Evolutionary conservation across 2,888 invertebrate species (phyloP), one percentile per base, ranked within the genome.

Genomic region (Drosophila setosimentum): DNA sequence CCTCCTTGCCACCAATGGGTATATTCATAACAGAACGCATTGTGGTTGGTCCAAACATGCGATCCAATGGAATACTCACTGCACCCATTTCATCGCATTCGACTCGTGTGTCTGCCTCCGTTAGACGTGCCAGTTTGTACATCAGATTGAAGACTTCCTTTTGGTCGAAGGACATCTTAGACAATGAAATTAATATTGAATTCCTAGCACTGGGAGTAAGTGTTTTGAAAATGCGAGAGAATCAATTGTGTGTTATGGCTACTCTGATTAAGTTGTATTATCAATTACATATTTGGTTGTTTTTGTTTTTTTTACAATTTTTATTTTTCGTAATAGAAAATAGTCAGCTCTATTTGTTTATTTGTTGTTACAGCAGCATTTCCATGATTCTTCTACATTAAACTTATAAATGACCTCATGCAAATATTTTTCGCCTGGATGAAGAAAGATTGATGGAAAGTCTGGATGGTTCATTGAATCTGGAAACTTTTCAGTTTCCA

Each of bases 41-140:
- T 13, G 99, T 99, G 93, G 98, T 98, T 0, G 98, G 97, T 33
- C 99, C 99, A 95, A 98, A 99, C 91, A 98, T 96, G 91, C 96
- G 97, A 92, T 98, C 96, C 58, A 95, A 94, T 0, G 98, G 98
- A 0, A 99, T 98, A 73, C 97, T 95, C 42, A 99, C 93, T 91
- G 98, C 97, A 0, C 99, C 99, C 93, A 99, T 97, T 0, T 98
- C 97, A 92, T 99, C 99, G 29, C 94, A 94, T 93, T 99, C 98
- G 76, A 87, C 58, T 0, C 92, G 90, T 27, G 54, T 69, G 13
- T 88, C 86, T 2, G 60, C 32, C 3, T 69, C 32, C 21, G 73
- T 73, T 0, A 89, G 42, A 7, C 86, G 71, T 0, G 80, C 67
- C 10, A 88, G 62, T 50, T 87, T 90, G 59, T 90, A 90, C 70